Evolutionary conservation across 2,888 invertebrate genomes (phyloP).

Genomic region (Opisthograptis luteolata): DNA sequence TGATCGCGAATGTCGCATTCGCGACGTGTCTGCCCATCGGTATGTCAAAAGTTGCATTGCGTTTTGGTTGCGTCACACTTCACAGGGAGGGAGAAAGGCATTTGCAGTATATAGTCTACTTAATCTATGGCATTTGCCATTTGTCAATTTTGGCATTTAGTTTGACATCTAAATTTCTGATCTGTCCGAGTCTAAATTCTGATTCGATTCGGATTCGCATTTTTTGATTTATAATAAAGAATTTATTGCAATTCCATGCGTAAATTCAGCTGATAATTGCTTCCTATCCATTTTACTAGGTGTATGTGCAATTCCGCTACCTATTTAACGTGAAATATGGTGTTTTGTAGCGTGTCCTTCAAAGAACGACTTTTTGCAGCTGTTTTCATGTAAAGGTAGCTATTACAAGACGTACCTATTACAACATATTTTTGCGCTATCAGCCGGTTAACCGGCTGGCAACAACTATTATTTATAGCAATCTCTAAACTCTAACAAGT

Average conservation of each 20-base stretch:
- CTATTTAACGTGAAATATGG: conserved; percentile 51
- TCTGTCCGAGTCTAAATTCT: too few relatives aligned
- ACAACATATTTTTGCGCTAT: conserved; percentile 2
- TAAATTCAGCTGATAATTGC: conserved; percentile 8
- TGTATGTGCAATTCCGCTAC: conserved; percentile 12
- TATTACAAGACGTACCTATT: conserved; percentile 12
- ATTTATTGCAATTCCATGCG: conserved; percentile 4
- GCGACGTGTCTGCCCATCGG: too few relatives aligned
- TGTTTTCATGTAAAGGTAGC: conserved; percentile 75
- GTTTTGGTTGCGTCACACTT: too few relatives aligned
- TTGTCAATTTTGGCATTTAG: too few relatives aligned
- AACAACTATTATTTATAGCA: background rate
- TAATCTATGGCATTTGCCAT: too few relatives aligned
- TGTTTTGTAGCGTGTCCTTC: conserved; percentile 40
- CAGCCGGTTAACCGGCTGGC: conserved; percentile 15
- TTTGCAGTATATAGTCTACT: too few relatives aligned
- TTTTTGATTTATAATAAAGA: background rate
- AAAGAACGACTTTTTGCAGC: conserved; percentile 53
- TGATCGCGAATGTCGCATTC: too few relatives aligned
- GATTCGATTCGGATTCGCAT: background rate
- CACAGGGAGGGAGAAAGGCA: too few relatives aligned
- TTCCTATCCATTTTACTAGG: background rate
- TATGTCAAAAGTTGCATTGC: too few relatives aligned
- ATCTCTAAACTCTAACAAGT: background rate
- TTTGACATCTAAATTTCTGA: too few relatives aligned